Percentiles rank a stretch among this genome's conserved stretches.
phyloP scores from a whole-genome alignment of 2,888 invertebrate species.

The Agrenia bidenticulata region DNA sequence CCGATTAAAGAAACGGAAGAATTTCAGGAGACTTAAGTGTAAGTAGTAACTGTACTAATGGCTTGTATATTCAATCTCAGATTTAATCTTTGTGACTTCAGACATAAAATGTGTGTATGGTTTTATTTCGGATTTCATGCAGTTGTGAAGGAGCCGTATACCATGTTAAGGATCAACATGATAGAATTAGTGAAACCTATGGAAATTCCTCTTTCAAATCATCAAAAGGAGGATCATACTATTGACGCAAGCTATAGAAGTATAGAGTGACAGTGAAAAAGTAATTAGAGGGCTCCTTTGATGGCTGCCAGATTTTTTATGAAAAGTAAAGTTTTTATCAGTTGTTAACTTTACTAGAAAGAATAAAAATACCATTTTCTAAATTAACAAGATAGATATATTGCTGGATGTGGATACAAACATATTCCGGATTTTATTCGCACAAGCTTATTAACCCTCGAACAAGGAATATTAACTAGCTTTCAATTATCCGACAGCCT shows the following conservation, averaged over 20 bases:
- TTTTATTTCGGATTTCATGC: constrained; percentile 50
- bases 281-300: too few relatives aligned
- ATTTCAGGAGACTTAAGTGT: constrained; percentile 71
- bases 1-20: constrained; percentile 58
- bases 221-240: not conserved
- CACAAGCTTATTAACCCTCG: too few relatives aligned
- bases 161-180: constrained; percentile 56
- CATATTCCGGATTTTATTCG: too few relatives aligned
- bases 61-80: constrained; percentile 11
- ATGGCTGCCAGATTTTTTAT: too few relatives aligned
- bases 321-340: too few relatives aligned
- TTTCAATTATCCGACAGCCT: too few relatives aligned
- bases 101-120: constrained; percentile 42
- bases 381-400: too few relatives aligned
- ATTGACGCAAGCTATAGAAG: not conserved
- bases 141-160: constrained; percentile 55
- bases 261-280: not conserved
- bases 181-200: constrained; percentile 53
- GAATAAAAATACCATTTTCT: too few relatives aligned
- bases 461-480: too few relatives aligned
- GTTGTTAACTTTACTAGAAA: too few relatives aligned
- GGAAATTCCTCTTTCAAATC: constrained; percentile 3
- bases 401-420: too few relatives aligned
- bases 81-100: not conserved
- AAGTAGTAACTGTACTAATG: constrained; percentile 55